Evolutionary conservation across 1,140 invertebrate species (phyloP), one percentile per base, ranked within the genome.

Genomic region (Heliconius melpomene): DNA sequence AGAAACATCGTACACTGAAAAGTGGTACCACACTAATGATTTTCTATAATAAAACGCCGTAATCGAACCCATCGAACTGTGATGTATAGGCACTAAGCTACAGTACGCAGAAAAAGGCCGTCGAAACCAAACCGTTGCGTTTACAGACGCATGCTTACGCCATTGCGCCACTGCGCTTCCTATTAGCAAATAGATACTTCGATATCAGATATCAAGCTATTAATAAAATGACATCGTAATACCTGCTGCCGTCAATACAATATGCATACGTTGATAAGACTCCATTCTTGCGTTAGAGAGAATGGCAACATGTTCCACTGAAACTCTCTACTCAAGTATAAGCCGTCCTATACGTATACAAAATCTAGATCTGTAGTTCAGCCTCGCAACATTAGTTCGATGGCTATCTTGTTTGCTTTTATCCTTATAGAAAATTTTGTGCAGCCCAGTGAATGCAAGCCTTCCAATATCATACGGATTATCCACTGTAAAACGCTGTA

Each of bases 391-490:
- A 89, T 90, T 89, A 88, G 87, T 88, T 86, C 90, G 89, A 94
- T 91, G 88, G 89, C 89, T 92, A 94, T 94, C 93, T 91, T 94
- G 91, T 94, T 94, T 93, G 92, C 93, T 94, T 93, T 93, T 94
- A 93, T 93, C 90, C 92, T 93, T 94, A 94, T 94, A 94, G 93
- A 94, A 93, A 94, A 94, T 94, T 93, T 94, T 88, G 92, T 93
- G 92, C 91, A 94, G 91, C 89, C 88, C 89, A 90, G 87, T 92
- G 92, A 93, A 93, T 94, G 92, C 92, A 91, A 85, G 91, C 89
- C 91, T 92, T 93, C 91, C 93, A 94, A 94, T 94, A 94, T 94
- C 91, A 90, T 87, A 83, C 81, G 92, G 92, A 94, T 93, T 93
- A 94, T 92, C 88, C 89, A 84, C 83, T 87, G 88, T 88, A 89